phyloP scores from a whole-genome alignment of 2,888 invertebrate species.

The Trimorus sp. region DNA sequence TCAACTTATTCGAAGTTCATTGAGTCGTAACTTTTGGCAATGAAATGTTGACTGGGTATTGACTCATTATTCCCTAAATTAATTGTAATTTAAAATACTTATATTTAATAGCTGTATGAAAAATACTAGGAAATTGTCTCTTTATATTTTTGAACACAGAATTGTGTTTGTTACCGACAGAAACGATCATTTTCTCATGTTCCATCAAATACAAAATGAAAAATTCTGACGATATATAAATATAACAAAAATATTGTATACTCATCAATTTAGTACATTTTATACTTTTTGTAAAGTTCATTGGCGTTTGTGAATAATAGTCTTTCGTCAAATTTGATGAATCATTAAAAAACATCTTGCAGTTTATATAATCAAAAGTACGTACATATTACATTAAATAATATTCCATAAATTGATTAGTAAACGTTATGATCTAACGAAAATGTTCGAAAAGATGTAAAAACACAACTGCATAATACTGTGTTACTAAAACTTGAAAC shows the following conservation, averaged over 20 bases:
- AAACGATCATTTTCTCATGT: background rate
- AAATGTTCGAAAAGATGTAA: background rate
- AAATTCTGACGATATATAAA: too few species aligned
- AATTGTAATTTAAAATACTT: constrained; percentile 54
- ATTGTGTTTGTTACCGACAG: constrained; percentile 16
- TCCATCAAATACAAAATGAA: too few species aligned
- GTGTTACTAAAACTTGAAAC: constrained; percentile 26
- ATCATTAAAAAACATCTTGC: background rate
- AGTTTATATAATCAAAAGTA: background rate
- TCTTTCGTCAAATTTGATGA: too few species aligned
- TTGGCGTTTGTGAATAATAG: too few species aligned
- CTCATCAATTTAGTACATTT: too few species aligned
- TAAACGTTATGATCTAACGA: constrained; percentile 9
- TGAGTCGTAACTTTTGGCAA: too few species aligned
- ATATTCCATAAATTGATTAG: background rate
- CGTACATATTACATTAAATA: constrained; percentile 5
- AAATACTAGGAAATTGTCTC: constrained; percentile 48
- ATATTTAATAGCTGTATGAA: constrained; percentile 35
- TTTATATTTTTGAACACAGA: constrained; percentile 16
- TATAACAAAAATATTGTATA: too few species aligned
- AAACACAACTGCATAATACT: constrained; percentile 47
- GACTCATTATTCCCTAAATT: constrained; percentile 18
- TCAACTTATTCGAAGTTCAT: too few species aligned
- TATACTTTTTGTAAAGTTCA: too few species aligned
- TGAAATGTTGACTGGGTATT: too few species aligned